phyloP scores from a whole-genome alignment of 2,888 invertebrate species.

The Mesochorus sp. region DNA sequence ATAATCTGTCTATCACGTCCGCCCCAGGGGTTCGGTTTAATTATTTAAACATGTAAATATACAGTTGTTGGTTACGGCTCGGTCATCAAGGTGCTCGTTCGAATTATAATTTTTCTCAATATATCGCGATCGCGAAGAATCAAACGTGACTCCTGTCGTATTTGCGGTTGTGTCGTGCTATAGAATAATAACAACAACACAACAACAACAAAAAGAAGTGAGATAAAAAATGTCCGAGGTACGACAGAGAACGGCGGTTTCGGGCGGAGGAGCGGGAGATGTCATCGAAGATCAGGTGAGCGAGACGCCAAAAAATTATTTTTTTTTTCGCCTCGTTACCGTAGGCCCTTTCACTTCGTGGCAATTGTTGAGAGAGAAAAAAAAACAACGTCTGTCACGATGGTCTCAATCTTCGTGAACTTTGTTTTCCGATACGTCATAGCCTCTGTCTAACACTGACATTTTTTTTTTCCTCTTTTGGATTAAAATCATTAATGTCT shows the following conservation, averaged over 20 bases:
- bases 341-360: no score
- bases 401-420: no score
- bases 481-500: no score
- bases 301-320: conserved; percentile 44
- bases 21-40: conserved; percentile 66
- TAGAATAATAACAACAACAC: no score
- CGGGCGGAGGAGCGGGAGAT: conserved; percentile 71
- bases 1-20: conserved; percentile 73
- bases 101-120: conserved; percentile 53
- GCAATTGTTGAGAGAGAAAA: no score
- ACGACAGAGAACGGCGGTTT: conserved; percentile 75
- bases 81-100: conserved; percentile 67
- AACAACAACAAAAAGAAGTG: not conserved
- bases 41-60: conserved; percentile 78
- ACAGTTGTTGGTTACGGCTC: conserved; percentile 62
- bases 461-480: no score
- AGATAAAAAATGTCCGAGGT: conserved; percentile 76
- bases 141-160: conserved; percentile 35
- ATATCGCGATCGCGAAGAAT: not conserved
- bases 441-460: no score
- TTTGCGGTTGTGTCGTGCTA: no score
- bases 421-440: no score
- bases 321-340: conserved; percentile 34
- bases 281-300: conserved; percentile 78
- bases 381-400: no score